These are phyloP conservation scores for Melanotaenia boesemani DNA, from an alignment of 2,797 vertebrate genomes.

Conservation along the genomic window DNA sequence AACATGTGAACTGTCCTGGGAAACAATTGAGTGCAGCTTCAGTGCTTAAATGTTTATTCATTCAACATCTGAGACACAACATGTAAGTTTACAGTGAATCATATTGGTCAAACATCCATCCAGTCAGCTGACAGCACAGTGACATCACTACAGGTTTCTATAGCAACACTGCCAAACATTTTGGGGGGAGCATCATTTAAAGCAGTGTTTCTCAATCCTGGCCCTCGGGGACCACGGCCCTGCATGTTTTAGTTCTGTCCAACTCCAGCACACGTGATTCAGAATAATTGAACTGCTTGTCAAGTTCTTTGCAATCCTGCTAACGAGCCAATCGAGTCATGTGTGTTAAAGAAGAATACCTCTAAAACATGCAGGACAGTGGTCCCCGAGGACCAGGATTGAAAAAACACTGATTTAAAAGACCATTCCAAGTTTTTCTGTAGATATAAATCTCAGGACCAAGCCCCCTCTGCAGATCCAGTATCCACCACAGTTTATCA, in stretches of 20 bases:
- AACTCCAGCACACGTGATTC: no score
- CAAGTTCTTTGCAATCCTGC: no score
- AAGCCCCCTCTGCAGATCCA: not conserved
- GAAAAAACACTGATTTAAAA: not conserved
- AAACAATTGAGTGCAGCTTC: not conserved
- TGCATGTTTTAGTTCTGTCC: no score
- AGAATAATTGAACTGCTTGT: no score
- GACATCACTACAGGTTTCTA: no score
- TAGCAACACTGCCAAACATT: not conserved
- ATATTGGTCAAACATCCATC: conserved; percentile 15
- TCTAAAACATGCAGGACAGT: no score
- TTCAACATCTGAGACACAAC: not conserved
- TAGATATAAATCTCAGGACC: not conserved
- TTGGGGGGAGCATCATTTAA: not conserved
- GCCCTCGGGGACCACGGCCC: no score
- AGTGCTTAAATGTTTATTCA: conserved; percentile 49
- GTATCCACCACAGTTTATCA: not conserved
- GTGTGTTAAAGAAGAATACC: no score
- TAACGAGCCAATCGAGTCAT: no score
- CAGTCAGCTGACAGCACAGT: conserved; percentile 27
- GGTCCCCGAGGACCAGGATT: no score
- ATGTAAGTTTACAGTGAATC: conserved; percentile 30
- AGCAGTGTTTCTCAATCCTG: no score
- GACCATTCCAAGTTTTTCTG: not conserved
- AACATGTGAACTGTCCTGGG: no score